Evolutionary conservation across 2,888 invertebrate genomes (phyloP), one percentile per base, ranked within the genome.

Genomic region (Leptogaster cylindrica): DNA sequence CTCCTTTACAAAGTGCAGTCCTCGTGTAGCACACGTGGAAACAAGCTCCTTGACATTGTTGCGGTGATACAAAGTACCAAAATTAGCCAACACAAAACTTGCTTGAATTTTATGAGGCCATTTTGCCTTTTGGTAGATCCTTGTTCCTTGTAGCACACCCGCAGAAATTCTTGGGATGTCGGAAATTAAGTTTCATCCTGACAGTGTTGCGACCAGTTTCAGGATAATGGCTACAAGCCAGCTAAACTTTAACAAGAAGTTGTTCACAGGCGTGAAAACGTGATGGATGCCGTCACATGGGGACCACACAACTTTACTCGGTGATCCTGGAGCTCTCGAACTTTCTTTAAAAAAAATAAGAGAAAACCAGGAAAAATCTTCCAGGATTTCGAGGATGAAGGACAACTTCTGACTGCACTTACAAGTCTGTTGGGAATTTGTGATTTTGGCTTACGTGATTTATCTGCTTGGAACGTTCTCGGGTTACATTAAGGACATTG

Each of bases 21-120:
- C 44, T 25, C 28, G 44, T 61, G 44, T 61, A 25, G 44, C 28
- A 61, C 28, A 61, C 44, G 36, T 48, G 48, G 25, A 64, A 36
- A 58, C 55, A 39, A 36, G n/a, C 27, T 36, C 16, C 10, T 23
- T 10, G 41, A 52, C 55, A 51, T 50, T 55, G 63, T 55, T 66
- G 66, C 23, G 25, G 46, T 58, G 67, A 44, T 55, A 67, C 69
- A 69, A 69, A 69, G 66, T 69, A 64, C 48, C 64, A 65, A 69
- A 69, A 69, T 69, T 69, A 69, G 69, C 55, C 58, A 33, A 69
- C 66, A 66, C 65, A 58, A 67, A 69, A 69, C 66, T 69, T 46
- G 63, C 48, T 55, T 23, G 44, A 64, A 69, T 69, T 69, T 66
- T 69, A 69, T 39, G 69, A 64, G 69, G 46, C 52, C 66, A 69